Evolutionary conservation across 2,888 invertebrate species (phyloP).

Genomic region (Sarcophaga subvicina): DNA sequence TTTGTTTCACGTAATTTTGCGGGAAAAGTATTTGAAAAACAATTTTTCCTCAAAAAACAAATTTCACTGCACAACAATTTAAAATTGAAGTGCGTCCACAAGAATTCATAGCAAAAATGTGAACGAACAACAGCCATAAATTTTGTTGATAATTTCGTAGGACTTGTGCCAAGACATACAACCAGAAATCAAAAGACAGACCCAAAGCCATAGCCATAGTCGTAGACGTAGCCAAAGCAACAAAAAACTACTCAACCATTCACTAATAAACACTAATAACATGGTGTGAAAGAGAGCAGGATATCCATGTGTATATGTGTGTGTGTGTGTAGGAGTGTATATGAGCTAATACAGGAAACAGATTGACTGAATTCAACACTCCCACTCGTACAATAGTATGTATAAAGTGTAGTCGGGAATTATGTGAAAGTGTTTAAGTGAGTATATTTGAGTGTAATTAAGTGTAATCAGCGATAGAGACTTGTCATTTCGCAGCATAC

Average conservation of each 20-base stretch:
- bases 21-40: not conserved
- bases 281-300: not conserved
- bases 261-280: too few relatives aligned
- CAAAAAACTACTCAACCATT: too few relatives aligned
- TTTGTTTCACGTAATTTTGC: not conserved
- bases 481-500: too few relatives aligned
- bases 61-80: not conserved
- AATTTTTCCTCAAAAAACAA: not conserved
- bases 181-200: not conserved
- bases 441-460: not conserved
- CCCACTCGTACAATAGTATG: conserved; percentile 29
- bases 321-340: not conserved
- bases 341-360: not conserved
- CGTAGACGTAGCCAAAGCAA: too few relatives aligned
- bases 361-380: conserved; percentile 18
- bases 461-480: not conserved
- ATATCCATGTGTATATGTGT: not conserved
- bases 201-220: too few relatives aligned
- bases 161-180: not conserved
- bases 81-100: not conserved
- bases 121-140: not conserved
- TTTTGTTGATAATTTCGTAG: not conserved
- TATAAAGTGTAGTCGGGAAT: conserved; percentile 43
- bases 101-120: not conserved
- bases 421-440: not conserved